Evolutionary conservation across 64 coral and sea anemone genomes (phyloP), one percentile per base, ranked within the genome.

Genomic region (Montipora cactus): DNA sequence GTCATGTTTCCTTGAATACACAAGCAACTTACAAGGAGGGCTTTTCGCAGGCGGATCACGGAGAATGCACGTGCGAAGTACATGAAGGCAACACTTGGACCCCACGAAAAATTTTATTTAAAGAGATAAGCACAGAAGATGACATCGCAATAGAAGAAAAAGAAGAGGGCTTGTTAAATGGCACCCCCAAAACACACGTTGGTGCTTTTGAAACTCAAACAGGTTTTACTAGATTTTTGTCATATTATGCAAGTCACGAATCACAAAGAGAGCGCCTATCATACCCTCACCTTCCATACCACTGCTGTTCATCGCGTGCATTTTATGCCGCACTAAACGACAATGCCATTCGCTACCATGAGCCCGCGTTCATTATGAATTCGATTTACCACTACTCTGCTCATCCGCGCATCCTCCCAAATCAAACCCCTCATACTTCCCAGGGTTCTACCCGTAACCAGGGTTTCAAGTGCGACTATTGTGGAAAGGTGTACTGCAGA

Each of bases 381-480:
- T 19, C 62, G 49, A 50, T 69, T 45, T 71, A 86, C 61, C 62
- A 66, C 45, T 86, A 86, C 64, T 71, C 62, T 45, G 1, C 7
- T 28, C 71, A 71, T 49, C 45, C 82, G 19, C 62, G 82, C 82
- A 72, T 86, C 44, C 19, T 86, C 47, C 66, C 59, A 28, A 21
- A 68, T 46, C 81, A 69, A 2, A 19, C 49, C 4, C 8, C 12
- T 19, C 70, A 66, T 68, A 7, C 55, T 47, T 47, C 61, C 4
- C 83, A 79, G 47, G 8, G 83, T 51, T 19, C 83, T 12, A 7
- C 76, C 7, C 75, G 92, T 70, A 87, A 57, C 28, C 83, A 94
- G 62, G 96, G 98, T 11, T 99, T 99, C 53, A 94, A 89, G 16
- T 99, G 98, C 75, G 92, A 99, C n/a, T 99, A 92, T 18, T 99